Conservation (phyloP, 2,113 vertebrate genomes). For the Lophius piscatorius region DNA sequence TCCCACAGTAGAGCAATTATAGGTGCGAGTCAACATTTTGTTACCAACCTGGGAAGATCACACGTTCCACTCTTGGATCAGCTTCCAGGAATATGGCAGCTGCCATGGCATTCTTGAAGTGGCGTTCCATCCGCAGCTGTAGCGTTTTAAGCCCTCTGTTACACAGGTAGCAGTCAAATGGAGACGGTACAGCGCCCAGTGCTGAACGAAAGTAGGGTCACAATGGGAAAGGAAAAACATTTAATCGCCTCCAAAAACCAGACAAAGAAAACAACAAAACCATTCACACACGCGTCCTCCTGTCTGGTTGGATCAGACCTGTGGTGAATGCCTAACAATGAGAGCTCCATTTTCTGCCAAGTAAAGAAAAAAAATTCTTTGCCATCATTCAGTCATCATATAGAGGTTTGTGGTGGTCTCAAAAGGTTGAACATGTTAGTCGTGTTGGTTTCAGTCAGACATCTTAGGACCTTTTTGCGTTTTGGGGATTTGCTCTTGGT, state of each 20-base stretch:
- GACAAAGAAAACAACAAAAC: constrained; percentile 16
- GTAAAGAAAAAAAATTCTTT: no score
- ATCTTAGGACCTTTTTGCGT: no score
- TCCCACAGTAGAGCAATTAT: background rate
- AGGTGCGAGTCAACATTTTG: background rate
- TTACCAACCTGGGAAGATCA: constrained; percentile 87
- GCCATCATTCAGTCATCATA: no score
- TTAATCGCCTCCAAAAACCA: constrained; percentile 16
- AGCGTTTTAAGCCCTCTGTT: constrained; percentile 93
- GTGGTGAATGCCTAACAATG: no score
- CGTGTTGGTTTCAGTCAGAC: no score
- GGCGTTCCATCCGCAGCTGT: constrained; percentile 89
- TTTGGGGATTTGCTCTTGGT: no score
- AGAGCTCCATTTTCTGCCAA: no score
- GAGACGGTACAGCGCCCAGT: constrained; percentile 89
- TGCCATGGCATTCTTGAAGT: constrained; percentile 86
- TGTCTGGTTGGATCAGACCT: no score
- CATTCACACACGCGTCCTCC: constrained; percentile 5
- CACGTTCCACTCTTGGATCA: constrained; percentile 84
- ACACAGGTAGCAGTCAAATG: constrained; percentile 92
- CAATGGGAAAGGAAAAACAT: background rate
- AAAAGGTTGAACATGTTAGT: no score
- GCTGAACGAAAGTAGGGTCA: constrained; percentile 68
- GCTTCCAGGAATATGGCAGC: constrained; percentile 86
- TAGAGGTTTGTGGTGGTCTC: no score